Evolutionary conservation across 2,888 invertebrate genomes (phyloP), one percentile per base, ranked within the genome.

Genomic region (Tinea semifulvella): DNA sequence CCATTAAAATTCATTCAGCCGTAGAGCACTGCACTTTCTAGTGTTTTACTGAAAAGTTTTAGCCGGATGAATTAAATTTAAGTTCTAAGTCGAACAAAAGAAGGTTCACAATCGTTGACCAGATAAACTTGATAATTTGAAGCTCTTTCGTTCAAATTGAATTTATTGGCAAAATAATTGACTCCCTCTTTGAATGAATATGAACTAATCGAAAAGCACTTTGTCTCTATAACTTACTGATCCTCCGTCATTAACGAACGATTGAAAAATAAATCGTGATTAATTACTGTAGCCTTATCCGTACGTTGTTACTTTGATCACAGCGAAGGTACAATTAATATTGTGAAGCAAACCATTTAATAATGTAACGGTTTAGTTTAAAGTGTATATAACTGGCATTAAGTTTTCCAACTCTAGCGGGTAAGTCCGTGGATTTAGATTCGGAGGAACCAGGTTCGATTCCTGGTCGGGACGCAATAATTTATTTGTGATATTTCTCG

Each of bases 1-100:
- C 52, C 57, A 60, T 60, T 60, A 56, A 57, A 59, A 59, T 59
- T 58, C 56, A 57, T 57, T 56, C 53, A 51, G 50, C 49, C 49
- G 53, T 49, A 39, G 48, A 52, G 56, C 47, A 48, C 51, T 54
- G 53, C 56, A 53, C 55, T 57, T 52, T 50, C 51, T 50, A 46
- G 51, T 52, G 52, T 53, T 53, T 49, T 49, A 49, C 45, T 49
- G 50, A 50, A 52, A 51, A 49, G 50, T 52, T 51, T 47, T 49
- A 46, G 48, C 46, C 46, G 11, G 22, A 10, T 22, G 6, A 13
- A 22, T 40, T 18, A 19, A 22, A 22, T 13, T 6, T 40, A n/a
- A n/a, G 20, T 22, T 40, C 40, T 40, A 40, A 4, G 17, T 40
- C 40, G 2, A 4, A 7, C 11, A 2, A 13, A 22, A 13, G 22